Percentiles rank a stretch among this genome's conserved stretches.
These are phyloP conservation scores for Cheilosia scutellata DNA, from an alignment of 2,888 invertebrate genomes.

Conservation along the genomic window DNA sequence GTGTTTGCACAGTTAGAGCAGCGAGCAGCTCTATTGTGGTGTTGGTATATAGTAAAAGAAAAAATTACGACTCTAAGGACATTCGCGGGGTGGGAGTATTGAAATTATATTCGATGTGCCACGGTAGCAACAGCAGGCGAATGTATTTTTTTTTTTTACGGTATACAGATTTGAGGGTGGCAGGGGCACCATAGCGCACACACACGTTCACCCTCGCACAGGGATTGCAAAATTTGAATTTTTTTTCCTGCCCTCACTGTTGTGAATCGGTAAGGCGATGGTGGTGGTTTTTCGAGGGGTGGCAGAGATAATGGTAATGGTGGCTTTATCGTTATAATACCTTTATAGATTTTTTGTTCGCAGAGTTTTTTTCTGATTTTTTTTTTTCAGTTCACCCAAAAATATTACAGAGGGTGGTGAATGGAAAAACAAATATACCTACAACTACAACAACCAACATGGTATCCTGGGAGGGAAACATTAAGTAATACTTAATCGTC, in stretches of 20 bases:
- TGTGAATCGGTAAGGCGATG: slow-evolving; percentile 6
- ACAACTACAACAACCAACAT: slow-evolving; percentile 47
- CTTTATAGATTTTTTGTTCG: slow-evolving; percentile 70
- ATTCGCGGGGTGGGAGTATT: slow-evolving; percentile 56
- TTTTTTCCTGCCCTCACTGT: slow-evolving; percentile 13
- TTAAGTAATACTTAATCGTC: slow-evolving; percentile 74
- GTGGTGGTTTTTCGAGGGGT: slow-evolving; percentile 50
- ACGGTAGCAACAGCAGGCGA: slow-evolving; percentile 72
- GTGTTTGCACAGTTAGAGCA: slow-evolving; percentile 62
- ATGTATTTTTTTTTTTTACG: slow-evolving; percentile 51
- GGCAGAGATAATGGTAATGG: slow-evolving; percentile 75
- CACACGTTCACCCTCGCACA: slow-evolving; percentile 56
- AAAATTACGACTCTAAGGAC: slow-evolving; percentile 30
- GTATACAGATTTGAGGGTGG: slow-evolving; percentile 62
- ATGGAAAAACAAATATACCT: slow-evolving; percentile 61
- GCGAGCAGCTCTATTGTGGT: slow-evolving; percentile 46
- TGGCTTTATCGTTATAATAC: slow-evolving; percentile 76
- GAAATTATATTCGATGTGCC: slow-evolving; percentile 71
- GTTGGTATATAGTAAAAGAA: slow-evolving; percentile 37
- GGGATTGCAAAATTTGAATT: slow-evolving; percentile 32
- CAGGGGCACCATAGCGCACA: slow-evolving; percentile 43
- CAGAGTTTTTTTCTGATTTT: slow-evolving; percentile 9
- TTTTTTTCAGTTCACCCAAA: slow-evolving; percentile 32
- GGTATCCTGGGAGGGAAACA: slow-evolving; percentile 69
- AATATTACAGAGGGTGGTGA: slow-evolving; percentile 40